Base-by-base conservation (phyloP, 2,113 vertebrate species). In the Xyrauchen texanus region DNA sequence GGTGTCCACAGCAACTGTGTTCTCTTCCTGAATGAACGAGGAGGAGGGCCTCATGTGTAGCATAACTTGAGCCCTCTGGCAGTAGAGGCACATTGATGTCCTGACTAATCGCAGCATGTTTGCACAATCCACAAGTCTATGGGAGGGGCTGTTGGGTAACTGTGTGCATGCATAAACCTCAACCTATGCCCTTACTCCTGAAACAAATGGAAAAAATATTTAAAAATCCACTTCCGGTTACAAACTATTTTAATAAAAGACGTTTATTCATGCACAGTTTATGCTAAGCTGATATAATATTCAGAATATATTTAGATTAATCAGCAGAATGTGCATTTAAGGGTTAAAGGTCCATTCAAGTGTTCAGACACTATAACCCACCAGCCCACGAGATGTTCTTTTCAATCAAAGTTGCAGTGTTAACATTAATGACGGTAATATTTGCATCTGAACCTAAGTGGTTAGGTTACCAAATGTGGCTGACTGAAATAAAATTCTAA, bases 1-100 rank as follows among this genome's bases (percentile, higher is more conserved):
- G 49, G 82, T 90, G 71, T 94, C 89, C 0, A 98, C 81, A 0
- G 94, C 95, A 78, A 85, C 85, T 60, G 87, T 88, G 74, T 98
- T 98, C 90, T 98, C 97, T 13, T 55, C 75, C 10, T 78, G 77
- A 6, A 44, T 86, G 68, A 80, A 57, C 0, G 85, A 87, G 4
- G 65, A 80, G 65, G 80, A 89, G 44, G 64, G 47, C 64, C 86
- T 86, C 10, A 78, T 45, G 68, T 60, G 82, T 34, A 84, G n/a
- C 21, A 70, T 80, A 6, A 42, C 47, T 61, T 57, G 77, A 63
- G 51, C 49, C 21, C 64, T 34, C 11, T 77, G 88, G 69, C 87
- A 88, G 7, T 81, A 82, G 7, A 88, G 72, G 58, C 82, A 90
- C 70, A 91, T 66, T 12, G 88, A 87, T 3, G 76, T 55, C 7